Base-by-base conservation (phyloP, 2,888 invertebrate species). In the Conistra vaccinii region DNA sequence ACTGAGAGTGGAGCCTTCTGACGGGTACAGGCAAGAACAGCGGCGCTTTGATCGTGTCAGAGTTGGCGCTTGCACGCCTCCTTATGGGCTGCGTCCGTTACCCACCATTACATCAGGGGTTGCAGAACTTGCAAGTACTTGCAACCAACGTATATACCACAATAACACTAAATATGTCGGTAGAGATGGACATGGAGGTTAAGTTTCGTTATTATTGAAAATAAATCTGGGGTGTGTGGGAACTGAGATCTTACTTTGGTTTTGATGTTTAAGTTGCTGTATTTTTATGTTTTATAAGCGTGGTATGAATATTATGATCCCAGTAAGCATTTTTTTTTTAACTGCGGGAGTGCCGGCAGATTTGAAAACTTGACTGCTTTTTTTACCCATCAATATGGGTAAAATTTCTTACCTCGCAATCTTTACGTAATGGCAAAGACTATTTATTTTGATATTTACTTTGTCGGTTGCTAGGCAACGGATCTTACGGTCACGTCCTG, bases 31-130 rank as follows among this genome's bases (percentile, higher is more conserved):
- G 80, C 81, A 81, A 82, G 81, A 80, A 88, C 83, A 81, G 90
- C 91, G 90, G 91, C 87, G 81, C 92, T 93, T 94, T 93, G 92
- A 93, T 90, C 90, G 90, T 87, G 91, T 90, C 89, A 87, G 84
- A 88, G 88, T 90, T 88, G 89, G 91, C 90, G 89, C 90, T 87
- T 87, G 88, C 86, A 87, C 89, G 89, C 86, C 89, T 88, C 80
- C 87, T 81, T 78, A 78, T 65, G 73, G 62, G 32, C 53, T 76
- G 76, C 78, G 74, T 75, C 83, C 83, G 79, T 83, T 83, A 83
- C 67, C 62, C 39, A 82, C 70, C 65, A 71, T 83, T 71, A 85
- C 83, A 66, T 62, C 74, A 60, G 42, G 63, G 67, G 63, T 77
- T 82, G 78, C 63, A 72, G 42, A 53, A 85, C 60, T 75, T 69